A percentile compares a stretch with the other conserved stretches of the same genome.
These are phyloP conservation scores for Acronicta aceris DNA, from an alignment of 2,888 invertebrate genomes.

Conservation along the genomic window DNA sequence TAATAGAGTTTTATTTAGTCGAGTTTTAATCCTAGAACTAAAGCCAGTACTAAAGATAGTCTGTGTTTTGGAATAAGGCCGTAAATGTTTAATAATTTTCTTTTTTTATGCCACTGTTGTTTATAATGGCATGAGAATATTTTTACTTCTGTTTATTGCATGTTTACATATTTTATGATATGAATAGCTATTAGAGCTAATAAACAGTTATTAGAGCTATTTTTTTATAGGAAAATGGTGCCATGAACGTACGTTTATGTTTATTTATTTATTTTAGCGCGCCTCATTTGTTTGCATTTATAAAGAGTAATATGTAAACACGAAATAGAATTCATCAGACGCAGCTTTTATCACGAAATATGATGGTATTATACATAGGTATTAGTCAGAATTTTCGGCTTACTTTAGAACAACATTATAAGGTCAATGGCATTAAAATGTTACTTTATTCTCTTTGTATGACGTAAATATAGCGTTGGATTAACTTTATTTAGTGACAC, in stretches of 20 bases:
- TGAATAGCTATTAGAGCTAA: too few species aligned
- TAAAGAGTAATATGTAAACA: neutral
- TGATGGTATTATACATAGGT: neutral
- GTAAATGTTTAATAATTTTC: neutral
- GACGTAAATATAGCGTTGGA: slow-evolving; percentile 17
- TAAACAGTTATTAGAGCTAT: too few species aligned
- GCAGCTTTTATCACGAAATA: neutral
- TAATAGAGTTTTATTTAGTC: too few species aligned
- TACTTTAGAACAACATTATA: neutral
- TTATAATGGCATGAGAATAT: slow-evolving; percentile 1
- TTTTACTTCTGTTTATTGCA: neutral
- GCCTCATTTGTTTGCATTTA: neutral
- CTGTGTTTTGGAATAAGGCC: too few species aligned
- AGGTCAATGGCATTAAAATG: neutral
- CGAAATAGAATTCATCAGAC: neutral
- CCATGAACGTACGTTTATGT: too few species aligned
- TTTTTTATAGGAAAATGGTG: neutral
- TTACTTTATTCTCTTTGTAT: slow-evolving; percentile 8
- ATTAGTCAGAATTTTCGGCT: neutral
- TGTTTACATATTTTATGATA: neutral
- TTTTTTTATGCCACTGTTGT: slow-evolving; percentile 1
- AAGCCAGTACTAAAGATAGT: too few species aligned
- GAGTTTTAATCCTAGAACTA: too few species aligned
- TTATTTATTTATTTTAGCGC: too few species aligned
- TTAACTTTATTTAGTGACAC: slow-evolving; percentile 40